Evolutionary conservation across 1,140 invertebrate genomes (phyloP), one percentile per base, ranked within the genome.

Genomic region (Philopotamus ludificatus): DNA sequence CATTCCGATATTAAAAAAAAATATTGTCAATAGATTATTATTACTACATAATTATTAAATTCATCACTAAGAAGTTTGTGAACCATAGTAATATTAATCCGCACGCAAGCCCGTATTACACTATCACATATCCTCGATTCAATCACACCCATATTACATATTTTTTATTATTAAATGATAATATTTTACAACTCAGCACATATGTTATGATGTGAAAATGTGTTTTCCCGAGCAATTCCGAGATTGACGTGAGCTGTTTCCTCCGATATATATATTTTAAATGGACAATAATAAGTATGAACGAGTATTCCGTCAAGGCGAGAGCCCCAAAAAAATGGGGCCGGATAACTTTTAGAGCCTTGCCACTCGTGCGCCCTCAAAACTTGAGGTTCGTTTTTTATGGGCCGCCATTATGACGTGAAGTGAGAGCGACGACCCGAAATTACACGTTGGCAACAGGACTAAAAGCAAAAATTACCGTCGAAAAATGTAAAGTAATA

Each of bases 401-500:
- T 20, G 26, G 20, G 55, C 16, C 44, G 44, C 23, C 22, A 45
- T 49, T 49, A 63, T 63, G 18, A 53, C 28, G 12, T 53, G 50
- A 53, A 53, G 21, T 22, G 22, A 22, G 22, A 53, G 50, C 25
- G 34, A 15, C 21, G 50, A 28, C 18, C 58, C 20, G 22, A 50
- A 54, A 63, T 63, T 63, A 42, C 39, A 10, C 22, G 1, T 20
- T 10, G 8, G 9, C 45, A 2, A 1, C 7, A 10, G 26, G 45
- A n/a, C 42, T 34, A 10, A 50, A 62, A 28, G 41, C 28, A 26
- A n/a, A 63, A 63, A 63, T 63, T 54, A 23, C 34, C 57, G 51
- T 1, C 3, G 50, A 63, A 57, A 63, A 63, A 63, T 63, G 39
- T 47, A 15, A 54, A 41, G 63, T 60, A 60, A 59, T 65, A 51